A percentile compares a stretch with the other conserved stretches of the same genome.
Conservation (phyloP, 2,888 invertebrate genomes). For the Cremastobaeus sp. region DNA sequence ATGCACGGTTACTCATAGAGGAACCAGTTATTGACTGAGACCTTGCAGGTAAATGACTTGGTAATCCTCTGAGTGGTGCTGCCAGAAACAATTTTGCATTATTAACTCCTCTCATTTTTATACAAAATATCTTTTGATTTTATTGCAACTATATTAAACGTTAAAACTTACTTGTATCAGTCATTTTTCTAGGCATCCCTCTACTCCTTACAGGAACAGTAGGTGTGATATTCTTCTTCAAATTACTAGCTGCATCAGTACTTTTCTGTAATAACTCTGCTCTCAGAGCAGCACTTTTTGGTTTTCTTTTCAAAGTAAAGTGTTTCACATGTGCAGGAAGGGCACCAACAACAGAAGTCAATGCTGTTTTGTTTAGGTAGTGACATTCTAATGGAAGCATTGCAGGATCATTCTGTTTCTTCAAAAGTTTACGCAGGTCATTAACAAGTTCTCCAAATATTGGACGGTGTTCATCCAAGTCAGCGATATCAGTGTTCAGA, state of each 20-base stretch:
- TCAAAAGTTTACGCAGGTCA: constrained; percentile 89
- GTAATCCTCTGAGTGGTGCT: constrained; percentile 96
- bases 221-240: constrained; percentile 92
- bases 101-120: neutral
- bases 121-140: neutral
- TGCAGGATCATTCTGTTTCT: constrained; percentile 90
- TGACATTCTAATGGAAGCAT: constrained; percentile 97
- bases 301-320: constrained; percentile 94
- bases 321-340: constrained; percentile 92
- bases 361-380: constrained; percentile 95
- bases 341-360: constrained; percentile 91
- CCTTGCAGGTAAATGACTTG: constrained; percentile 86
- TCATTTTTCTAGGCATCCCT: constrained; percentile 91
- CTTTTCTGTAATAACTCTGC: constrained; percentile 95
- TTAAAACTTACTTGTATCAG: constrained; percentile 88
- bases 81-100: constrained; percentile 35
- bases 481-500: constrained; percentile 92
- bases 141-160: neutral
- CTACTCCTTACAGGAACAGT: constrained; percentile 86
- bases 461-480: constrained; percentile 92
- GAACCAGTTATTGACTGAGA: constrained; percentile 79
- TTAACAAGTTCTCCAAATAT: constrained; percentile 94
- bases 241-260: constrained; percentile 90
- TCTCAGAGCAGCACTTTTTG: constrained; percentile 94
- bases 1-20: constrained; percentile 80